Conservation (phyloP, 2,888 invertebrate species). For the Cheilosia scutellata region DNA sequence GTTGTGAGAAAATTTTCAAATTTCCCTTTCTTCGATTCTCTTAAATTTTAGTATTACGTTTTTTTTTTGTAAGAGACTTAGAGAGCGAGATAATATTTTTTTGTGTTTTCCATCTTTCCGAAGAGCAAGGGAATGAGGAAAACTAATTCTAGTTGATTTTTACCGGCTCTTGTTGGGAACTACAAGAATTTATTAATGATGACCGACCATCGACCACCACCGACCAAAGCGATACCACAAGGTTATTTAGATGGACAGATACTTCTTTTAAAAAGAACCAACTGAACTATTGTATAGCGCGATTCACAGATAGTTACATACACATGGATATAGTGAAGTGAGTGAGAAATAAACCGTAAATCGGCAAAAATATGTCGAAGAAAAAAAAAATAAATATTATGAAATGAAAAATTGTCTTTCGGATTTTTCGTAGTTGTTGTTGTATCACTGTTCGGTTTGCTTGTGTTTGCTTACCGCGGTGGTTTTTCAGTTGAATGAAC, state of each 20-base stretch:
- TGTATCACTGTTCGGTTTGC: background rate
- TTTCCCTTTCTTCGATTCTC: conserved; percentile 12
- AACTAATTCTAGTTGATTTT: conserved; percentile 28
- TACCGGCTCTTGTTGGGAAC: conserved; percentile 58
- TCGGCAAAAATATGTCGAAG: conserved; percentile 51
- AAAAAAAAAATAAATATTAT: background rate
- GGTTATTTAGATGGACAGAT: conserved; percentile 43
- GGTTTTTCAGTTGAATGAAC: conserved; percentile 64
- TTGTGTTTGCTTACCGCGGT: conserved; percentile 18
- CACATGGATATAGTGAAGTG: background rate
- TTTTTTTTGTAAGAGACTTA: conserved; percentile 22
- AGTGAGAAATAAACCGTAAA: conserved; percentile 55
- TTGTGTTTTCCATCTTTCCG: background rate
- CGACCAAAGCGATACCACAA: conserved; percentile 28
- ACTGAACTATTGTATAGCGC: background rate
- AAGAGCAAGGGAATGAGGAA: conserved; percentile 11
- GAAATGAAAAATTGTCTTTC: conserved; percentile 34
- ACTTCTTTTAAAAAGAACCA: background rate
- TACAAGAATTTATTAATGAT: conserved; percentile 50
- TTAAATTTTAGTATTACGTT: background rate
- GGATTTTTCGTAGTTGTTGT: conserved; percentile 15
- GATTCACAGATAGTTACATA: background rate
- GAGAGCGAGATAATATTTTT: conserved; percentile 1
- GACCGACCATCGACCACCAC: conserved; percentile 27
- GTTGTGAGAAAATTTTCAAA: conserved; percentile 3